Evolutionary conservation across 2,888 invertebrate species (phyloP), one percentile per base, ranked within the genome.

Genomic region (Cheilosia pagana): DNA sequence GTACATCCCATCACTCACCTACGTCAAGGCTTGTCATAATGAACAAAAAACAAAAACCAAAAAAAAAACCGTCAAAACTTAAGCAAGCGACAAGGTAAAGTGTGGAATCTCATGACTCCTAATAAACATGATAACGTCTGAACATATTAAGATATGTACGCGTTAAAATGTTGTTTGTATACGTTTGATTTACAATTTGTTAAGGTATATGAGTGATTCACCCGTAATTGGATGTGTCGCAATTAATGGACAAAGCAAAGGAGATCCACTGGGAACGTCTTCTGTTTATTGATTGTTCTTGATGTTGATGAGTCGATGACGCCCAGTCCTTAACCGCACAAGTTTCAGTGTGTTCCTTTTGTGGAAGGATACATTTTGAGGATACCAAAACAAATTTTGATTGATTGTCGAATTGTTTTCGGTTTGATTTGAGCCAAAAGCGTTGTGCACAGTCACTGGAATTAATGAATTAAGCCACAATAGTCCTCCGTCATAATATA

Each of bases 11-110:
- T 39, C 25, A 50, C 7, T n/a, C 25, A 68, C 23, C 16, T 70
- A 39, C 70, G 57, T 70, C 50, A 59, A 48, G 16, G 70, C 50
- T 25, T 70, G 31, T 16, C 57, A 28, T 43, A 53, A 23, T 59
- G 10, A 41, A 28, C 8, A 5, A 31, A 16, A 68, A n/a, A n/a
- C n/a, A n/a, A n/a, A n/a, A n/a, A n/a, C n/a, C 8, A 5, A 31
- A 16, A 68, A n/a, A n/a, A n/a, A n/a, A 62, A 21, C 59, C 25
- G 67, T 28, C 59, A 76, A 76, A 76, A 76, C 5, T 76, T 59
- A 67, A 68, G 41, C 68, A 76, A 67, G 67, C 76, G 67, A 77
- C 68, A 52, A 68, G 48, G 77, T 53, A 62, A 77, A 70, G 76
- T 68, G 76, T 77, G 48, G 62, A 48, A 55, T 70, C 60, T 55